Conservation (phyloP, 2,888 invertebrate species). For the Platycheirus rosarum region DNA sequence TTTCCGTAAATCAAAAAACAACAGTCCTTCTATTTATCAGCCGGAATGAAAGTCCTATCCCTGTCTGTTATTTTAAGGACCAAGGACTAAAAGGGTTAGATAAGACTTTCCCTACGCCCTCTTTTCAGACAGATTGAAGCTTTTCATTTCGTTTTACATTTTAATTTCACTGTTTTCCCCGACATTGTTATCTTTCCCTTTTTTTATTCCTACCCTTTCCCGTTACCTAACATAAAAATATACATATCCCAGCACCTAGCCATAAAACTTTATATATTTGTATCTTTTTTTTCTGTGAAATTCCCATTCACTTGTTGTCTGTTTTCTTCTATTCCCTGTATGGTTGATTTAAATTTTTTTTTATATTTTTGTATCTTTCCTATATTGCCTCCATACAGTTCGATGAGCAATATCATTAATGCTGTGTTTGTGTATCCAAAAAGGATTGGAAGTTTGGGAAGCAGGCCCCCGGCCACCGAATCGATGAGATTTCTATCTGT, state of each 20-base stretch:
- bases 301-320: constrained; percentile 10
- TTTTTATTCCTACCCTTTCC: not conserved
- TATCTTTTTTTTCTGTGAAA: not conserved
- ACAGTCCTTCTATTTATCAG: not conserved
- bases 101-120: not conserved
- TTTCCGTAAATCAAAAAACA: constrained; percentile 16
- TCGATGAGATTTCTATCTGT: constrained; percentile 70
- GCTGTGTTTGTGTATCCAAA: constrained; percentile 57
- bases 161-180: constrained; percentile 12
- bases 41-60: not conserved
- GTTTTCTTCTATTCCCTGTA: not conserved
- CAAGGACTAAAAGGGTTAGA: constrained; percentile 7
- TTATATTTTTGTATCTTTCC: not conserved
- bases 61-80: constrained; percentile 6
- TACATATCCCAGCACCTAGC: not conserved
- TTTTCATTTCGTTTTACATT: constrained; percentile 10
- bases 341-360: not conserved
- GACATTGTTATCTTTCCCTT: not conserved
- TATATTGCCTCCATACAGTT: not conserved
- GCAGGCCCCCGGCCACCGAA: constrained; percentile 14
- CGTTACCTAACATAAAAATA: not conserved
- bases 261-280: not conserved
- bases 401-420: constrained; percentile 27
- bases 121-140: not conserved
- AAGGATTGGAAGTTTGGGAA: constrained; percentile 51